Conservation (phyloP, 2,797 vertebrate species). For the Labroides dimidiatus region DNA sequence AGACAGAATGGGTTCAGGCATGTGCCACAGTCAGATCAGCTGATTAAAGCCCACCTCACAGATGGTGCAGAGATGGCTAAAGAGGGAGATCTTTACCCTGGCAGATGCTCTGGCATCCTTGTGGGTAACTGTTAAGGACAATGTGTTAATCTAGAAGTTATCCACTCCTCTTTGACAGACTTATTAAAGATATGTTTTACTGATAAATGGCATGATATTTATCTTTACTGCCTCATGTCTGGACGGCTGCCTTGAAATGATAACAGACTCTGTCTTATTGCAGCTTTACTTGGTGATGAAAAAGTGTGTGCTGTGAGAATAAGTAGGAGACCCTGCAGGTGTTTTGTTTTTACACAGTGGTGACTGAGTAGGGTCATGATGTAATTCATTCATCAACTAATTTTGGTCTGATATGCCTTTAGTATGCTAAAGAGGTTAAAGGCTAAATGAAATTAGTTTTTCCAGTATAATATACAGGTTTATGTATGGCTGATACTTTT, state of each 20-base stretch:
- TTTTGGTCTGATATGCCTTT: not conserved
- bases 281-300: not conserved
- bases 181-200: not conserved
- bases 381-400: not conserved
- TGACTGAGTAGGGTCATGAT: not conserved
- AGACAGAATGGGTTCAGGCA: constrained; percentile 13
- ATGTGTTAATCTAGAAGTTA: constrained; percentile 8
- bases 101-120: constrained; percentile 56
- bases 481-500: not conserved
- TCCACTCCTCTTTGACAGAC: constrained; percentile 12
- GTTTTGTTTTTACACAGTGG: not conserved
- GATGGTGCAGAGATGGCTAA: constrained; percentile 57
- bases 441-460: not conserved
- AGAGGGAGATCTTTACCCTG: constrained; percentile 29
- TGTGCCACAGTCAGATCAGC: constrained; percentile 23
- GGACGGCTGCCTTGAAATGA: not conserved
- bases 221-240: constrained; percentile 2
- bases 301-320: not conserved
- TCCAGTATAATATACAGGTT: not conserved
- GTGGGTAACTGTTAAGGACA: constrained; percentile 6
- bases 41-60: constrained; percentile 59
- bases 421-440: not conserved
- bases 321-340: not conserved
- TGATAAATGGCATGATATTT: not conserved
- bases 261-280: not conserved